Base-by-base conservation (phyloP, 2,113 vertebrate genomes). In the Albula glossodonta region DNA sequence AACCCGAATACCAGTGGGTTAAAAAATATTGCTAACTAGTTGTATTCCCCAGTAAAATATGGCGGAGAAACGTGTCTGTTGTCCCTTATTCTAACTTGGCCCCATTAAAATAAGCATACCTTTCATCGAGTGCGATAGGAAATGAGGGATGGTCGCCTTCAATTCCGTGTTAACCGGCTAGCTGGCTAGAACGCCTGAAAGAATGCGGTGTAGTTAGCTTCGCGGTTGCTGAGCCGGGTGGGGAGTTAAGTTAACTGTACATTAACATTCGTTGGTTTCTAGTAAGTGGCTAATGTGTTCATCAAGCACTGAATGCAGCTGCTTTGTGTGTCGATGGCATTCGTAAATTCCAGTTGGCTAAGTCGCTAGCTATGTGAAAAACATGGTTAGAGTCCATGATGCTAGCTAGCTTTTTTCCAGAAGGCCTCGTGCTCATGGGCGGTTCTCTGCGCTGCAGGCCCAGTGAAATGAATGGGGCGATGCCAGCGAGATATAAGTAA, bases 21-120 rank as follows among this genome's bases (percentile, higher is more conserved):
- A 90, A 90, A 93, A 93, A 93, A 86, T 19, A 66, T 66, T 8
- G 60, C 60, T 66, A 66, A 19, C 17, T 66, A 66, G 17, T 91
- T 86, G 90, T 10, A 63, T 25, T 52, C 25, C 15, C 51, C 48
- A 15, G 78, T 53, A n/a, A 60, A 89, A 93, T 22, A 90, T 91
- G 87, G 88, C 86, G 84, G 60, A 56, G 80, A 84, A 78, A 87
- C 80, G 66, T 81, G 15, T 22, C 2, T 4, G 50, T 2, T 25
- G 31, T 2, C 49, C 22, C 41, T 70, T 50, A 3, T n/a, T 9
- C 12, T 56, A 6, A 25, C 31, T 74, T 66, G 3, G 6, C 5
- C 15, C 17, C 60, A 3, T 15, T 66, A 7, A 66, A 66, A 66
- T 66, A 22, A 15, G 22, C 22, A 5, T 15, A 60, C 15, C 60